Evolutionary conservation across 2,888 invertebrate genomes (phyloP), one percentile per base, ranked within the genome.

Genomic region (Diabrotica balteata): DNA sequence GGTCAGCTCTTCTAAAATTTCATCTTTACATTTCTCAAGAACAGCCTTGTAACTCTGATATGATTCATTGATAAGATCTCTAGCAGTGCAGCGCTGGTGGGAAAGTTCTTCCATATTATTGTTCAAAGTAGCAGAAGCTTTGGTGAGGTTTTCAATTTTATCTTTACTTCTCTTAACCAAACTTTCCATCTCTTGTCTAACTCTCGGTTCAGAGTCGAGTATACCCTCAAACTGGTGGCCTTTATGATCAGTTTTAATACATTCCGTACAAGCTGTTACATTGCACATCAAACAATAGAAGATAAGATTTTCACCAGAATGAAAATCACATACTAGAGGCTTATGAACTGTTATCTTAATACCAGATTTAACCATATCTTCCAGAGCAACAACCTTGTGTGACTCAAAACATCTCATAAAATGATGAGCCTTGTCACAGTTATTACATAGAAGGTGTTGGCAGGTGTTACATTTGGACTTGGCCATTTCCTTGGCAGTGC

Each of bases 361-460:
- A 77, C 91, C 91, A 46, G 86, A 85, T 73, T 92, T 91, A 78
- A 91, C 90, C 81, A 96, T 87, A 76, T 95, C 95, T 79, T 96
- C 96, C 80, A 97, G 91, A 53, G 93, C 91, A 62, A 96, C 91
- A 50, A 96, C 96, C 83, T 93, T 89, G 83, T 98, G 97, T 79
- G 94, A 95, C 84, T 97, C 97, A 83, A 98, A 98, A 86, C 97
- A 96, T 75, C 96, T 90, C 97, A 97, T 97, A 81, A 93, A 96
- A 84, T 95, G 93, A 84, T 98, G 97, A 67, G 97, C 97, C 51
- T 95, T 94, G 79, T 96, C 95, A 86, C 97, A 98, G 82, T 95
- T 94, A 71, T 93, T 90, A 85, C 97, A 97, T 59, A 98, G 87
- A 82, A 96, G 94, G 84, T 95, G 95, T 80, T 95, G 94, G 85